phyloP scores from a whole-genome alignment of 2,113 vertebrate species.

The Geococcyx californianus region DNA sequence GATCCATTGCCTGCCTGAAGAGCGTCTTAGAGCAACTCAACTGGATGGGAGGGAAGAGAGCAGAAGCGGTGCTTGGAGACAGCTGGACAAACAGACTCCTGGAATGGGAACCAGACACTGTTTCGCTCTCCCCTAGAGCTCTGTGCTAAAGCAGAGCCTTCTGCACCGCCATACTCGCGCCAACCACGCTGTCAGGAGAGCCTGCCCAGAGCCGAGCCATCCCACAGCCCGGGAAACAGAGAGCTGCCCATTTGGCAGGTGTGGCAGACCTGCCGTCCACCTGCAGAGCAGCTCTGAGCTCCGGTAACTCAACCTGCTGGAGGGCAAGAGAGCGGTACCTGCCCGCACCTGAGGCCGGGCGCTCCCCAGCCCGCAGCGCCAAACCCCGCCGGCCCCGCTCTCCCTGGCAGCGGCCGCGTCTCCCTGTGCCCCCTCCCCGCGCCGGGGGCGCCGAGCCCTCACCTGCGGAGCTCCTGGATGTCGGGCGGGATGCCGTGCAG shows the following conservation, averaged over 20 bases:
- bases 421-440: too few relatives aligned
- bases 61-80: too few relatives aligned
- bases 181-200: not conserved
- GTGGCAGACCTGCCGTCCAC: accelerated
- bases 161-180: not conserved
- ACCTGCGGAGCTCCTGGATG: slow-evolving; percentile 91
- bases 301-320: accelerated
- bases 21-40: too few relatives aligned
- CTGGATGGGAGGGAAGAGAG: too few relatives aligned
- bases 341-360: not conserved
- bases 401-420: too few relatives aligned
- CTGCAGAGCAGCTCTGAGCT: not conserved
- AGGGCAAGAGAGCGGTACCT: not conserved
- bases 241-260: accelerated
- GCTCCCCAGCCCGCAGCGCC: too few relatives aligned
- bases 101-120: too few relatives aligned
- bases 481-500: slow-evolving; percentile 89
- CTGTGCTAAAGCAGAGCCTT: not conserved
- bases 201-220: not conserved
- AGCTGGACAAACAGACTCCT: too few relatives aligned
- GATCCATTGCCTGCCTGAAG: not conserved
- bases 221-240: not conserved
- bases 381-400: too few relatives aligned
- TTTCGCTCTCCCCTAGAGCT: not conserved
- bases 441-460: not conserved